phyloP scores from a whole-genome alignment of 2,113 vertebrate species.

The Oreochromis spilurus region DNA sequence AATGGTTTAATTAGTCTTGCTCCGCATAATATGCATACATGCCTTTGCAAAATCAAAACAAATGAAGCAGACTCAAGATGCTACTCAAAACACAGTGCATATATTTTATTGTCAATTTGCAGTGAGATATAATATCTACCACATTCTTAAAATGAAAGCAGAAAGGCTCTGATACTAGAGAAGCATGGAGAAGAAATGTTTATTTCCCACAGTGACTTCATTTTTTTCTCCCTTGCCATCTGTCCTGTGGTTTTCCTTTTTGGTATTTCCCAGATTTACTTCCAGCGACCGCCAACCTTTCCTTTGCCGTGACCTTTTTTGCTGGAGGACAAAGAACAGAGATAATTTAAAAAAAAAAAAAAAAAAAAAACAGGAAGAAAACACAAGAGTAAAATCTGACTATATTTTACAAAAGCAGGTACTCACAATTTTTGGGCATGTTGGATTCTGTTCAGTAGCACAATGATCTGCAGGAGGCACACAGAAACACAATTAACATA shows the following conservation, averaged over 20 bases:
- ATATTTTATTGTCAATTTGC: slow-evolving; percentile 32
- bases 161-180: background rate
- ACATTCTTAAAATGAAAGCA: background rate
- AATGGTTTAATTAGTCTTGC: background rate
- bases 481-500: background rate
- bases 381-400: background rate
- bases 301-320: slow-evolving; percentile 77
- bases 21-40: background rate
- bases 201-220: background rate
- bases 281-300: slow-evolving; percentile 78
- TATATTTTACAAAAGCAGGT: background rate
- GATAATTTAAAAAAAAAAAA: background rate
- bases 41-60: background rate
- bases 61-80: background rate
- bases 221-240: background rate
- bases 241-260: background rate
- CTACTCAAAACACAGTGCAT: background rate
- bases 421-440: slow-evolving; percentile 80
- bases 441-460: slow-evolving; percentile 77
- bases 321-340: slow-evolving; percentile 27
- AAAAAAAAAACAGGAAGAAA: background rate
- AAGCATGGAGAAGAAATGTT: background rate
- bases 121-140: background rate
- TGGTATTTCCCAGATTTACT: slow-evolving; percentile 29
- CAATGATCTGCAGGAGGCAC: slow-evolving; percentile 63